These are phyloP conservation scores for Pentalonia nigronervosa DNA, from an alignment of 1,140 invertebrate species.

Conservation along the genomic window DNA sequence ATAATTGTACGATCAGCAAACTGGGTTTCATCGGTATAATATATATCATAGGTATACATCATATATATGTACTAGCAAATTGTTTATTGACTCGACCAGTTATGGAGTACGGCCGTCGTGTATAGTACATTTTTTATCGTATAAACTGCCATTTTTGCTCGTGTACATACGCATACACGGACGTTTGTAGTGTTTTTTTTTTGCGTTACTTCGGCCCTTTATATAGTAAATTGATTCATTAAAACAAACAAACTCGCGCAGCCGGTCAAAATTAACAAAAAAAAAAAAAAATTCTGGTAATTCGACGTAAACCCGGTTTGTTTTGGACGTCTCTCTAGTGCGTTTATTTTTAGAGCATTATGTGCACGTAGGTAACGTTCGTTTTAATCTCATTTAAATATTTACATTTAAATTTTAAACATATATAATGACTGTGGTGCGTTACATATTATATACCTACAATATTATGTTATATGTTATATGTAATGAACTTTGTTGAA, in stretches of 20 bases:
- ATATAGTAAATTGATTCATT: background rate
- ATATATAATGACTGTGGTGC: background rate
- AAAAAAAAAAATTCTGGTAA: background rate
- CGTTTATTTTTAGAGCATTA: background rate
- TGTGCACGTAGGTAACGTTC: background rate
- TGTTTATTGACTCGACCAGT: background rate
- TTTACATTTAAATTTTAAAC: background rate
- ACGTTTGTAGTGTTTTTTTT: background rate
- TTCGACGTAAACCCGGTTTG: background rate
- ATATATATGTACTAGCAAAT: background rate
- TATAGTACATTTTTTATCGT: background rate
- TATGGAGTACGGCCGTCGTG: background rate
- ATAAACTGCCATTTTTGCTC: background rate
- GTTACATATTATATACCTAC: background rate
- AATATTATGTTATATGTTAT: background rate
- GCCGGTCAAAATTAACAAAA: background rate
- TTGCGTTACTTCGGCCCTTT: background rate
- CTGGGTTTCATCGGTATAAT: background rate
- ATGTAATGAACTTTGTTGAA: background rate
- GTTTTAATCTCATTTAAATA: background rate
- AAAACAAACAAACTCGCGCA: background rate
- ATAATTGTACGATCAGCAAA: background rate
- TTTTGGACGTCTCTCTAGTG: background rate
- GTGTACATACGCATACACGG: background rate
- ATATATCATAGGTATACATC: background rate